Conservation (phyloP, 2,797 vertebrate genomes). For the Botia kubotai region DNA sequence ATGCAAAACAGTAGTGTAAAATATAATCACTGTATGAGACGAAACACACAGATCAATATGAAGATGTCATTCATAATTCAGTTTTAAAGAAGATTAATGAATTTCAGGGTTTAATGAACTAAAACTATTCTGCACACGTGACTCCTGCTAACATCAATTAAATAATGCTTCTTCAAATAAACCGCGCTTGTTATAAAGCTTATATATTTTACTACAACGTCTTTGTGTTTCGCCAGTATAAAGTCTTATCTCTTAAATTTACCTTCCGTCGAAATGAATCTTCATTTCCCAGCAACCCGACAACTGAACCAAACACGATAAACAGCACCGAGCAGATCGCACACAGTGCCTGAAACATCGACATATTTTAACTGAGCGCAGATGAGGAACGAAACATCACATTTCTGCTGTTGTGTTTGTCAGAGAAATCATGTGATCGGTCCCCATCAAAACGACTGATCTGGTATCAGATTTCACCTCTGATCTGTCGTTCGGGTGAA, state of each 20-base stretch:
- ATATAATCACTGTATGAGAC: no score
- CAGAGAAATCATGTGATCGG: not conserved
- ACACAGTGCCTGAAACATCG: not conserved
- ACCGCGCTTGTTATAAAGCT: not conserved
- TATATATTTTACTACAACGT: fast-evolving
- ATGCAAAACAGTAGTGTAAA: no score
- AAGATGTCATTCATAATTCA: no score
- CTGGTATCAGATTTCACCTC: not conserved
- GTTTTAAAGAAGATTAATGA: no score
- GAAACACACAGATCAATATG: no score
- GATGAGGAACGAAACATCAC: not conserved
- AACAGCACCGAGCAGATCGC: not conserved
- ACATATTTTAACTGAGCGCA: not conserved
- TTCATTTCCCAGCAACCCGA: not conserved
- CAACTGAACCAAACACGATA: not conserved
- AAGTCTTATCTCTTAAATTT: not conserved
- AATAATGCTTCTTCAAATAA: not conserved
- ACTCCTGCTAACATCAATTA: no score
- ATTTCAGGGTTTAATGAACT: no score
- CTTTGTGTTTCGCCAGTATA: not conserved
- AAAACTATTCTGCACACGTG: no score
- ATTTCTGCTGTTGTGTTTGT: not conserved
- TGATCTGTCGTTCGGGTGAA: not conserved
- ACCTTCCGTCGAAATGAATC: not conserved
- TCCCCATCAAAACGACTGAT: not conserved